A percentile compares a stretch with the other conserved stretches of the same genome.
Evolutionary conservation across 2,888 invertebrate genomes (phyloP).

Genomic region (Lasioglossum leucozonium): DNA sequence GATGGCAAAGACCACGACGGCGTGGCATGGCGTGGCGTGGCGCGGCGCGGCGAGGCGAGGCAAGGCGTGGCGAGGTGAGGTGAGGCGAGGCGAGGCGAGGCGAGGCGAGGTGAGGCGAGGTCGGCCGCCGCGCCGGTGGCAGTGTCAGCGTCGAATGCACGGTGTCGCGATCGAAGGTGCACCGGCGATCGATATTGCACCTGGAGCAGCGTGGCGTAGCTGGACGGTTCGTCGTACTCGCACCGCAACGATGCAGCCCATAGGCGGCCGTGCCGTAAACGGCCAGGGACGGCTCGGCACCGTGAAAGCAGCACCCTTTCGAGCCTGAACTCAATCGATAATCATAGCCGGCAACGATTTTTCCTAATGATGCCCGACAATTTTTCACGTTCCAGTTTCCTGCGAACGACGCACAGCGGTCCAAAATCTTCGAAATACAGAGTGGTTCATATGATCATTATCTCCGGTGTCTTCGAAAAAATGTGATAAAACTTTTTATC

Average conservation of each 20-base stretch:
- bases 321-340: background rate
- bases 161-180: slow-evolving; percentile 54
- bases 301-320: slow-evolving; percentile 53
- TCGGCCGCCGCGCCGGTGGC: background rate
- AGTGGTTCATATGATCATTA: too few species aligned
- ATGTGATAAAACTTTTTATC: too few species aligned
- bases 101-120: background rate
- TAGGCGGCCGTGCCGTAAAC: slow-evolving; percentile 57
- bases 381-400: background rate
- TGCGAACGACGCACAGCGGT: background rate
- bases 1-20: slow-evolving; percentile 5
- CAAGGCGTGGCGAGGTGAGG: background rate
- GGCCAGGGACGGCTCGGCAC: slow-evolving; percentile 30
- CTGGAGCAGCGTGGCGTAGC: slow-evolving; percentile 48
- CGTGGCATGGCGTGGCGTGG: background rate
- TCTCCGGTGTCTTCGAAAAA: too few species aligned
- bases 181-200: slow-evolving; percentile 64
- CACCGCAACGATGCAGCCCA: slow-evolving; percentile 47
- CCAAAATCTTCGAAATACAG: background rate
- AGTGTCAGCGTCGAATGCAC: slow-evolving; percentile 18
- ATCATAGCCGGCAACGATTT: background rate
- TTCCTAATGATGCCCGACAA: background rate
- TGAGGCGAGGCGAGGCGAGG: background rate
- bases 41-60: background rate
- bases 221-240: slow-evolving; percentile 44